A percentile compares a stretch with the other conserved stretches of the same genome.
Conservation (phyloP, 2,888 invertebrate species). For the Metallyticus violacea region DNA sequence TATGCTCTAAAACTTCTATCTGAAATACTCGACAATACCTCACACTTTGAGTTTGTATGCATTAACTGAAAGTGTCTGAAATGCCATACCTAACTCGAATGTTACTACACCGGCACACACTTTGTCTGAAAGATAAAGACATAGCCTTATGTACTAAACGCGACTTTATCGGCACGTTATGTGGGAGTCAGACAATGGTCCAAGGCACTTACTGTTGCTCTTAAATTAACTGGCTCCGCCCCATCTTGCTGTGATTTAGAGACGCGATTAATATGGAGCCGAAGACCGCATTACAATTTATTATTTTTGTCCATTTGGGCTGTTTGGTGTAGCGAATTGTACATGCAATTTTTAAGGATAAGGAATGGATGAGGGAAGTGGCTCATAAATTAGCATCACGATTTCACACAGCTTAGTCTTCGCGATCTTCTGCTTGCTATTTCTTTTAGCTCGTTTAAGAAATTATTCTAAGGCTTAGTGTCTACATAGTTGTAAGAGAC, state of each 20-base stretch:
- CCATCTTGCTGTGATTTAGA: neutral
- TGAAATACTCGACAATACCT: too few species aligned
- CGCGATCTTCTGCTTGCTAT: neutral
- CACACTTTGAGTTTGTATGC: too few species aligned
- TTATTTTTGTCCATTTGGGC: neutral
- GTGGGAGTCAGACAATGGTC: constrained; percentile 1
- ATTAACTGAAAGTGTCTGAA: too few species aligned
- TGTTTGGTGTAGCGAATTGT: neutral
- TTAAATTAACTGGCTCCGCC: neutral
- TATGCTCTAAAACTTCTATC: too few species aligned
- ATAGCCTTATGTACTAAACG: neutral
- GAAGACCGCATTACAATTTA: neutral
- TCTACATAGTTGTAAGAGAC: too few species aligned
- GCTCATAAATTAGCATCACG: neutral
- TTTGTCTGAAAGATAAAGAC: neutral
- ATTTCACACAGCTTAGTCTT: neutral
- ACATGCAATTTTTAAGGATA: neutral
- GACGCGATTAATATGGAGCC: neutral
- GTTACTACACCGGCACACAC: too few species aligned
- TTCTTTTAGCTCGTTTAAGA: too few species aligned
- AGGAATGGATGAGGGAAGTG: neutral
- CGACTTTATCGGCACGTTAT: neutral
- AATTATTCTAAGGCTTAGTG: too few species aligned
- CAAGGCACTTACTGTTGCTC: neutral
- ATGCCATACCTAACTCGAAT: too few species aligned